phyloP scores from a whole-genome alignment of 30 jellyfish, hydroid and myxozoan species.

The Haliclystus octoradiatus region DNA sequence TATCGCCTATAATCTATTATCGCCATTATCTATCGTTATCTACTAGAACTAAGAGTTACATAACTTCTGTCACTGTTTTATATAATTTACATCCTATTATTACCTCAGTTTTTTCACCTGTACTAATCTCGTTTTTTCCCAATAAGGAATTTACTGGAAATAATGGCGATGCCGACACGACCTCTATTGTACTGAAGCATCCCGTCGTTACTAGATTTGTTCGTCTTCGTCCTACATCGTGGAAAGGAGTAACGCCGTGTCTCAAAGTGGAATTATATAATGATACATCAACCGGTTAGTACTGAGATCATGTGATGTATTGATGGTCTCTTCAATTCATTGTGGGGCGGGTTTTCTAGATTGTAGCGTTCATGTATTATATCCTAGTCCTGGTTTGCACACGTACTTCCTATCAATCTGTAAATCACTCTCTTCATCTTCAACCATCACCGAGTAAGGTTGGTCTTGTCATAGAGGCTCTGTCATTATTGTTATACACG shows the following conservation, averaged over 20 bases:
- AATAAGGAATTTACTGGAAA: slow-evolving; percentile 69
- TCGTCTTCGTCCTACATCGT: slow-evolving; percentile 54
- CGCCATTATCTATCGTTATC: too few relatives aligned
- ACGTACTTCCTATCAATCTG: too few relatives aligned
- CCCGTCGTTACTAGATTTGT: slow-evolving; percentile 76
- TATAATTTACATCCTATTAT: too few relatives aligned
- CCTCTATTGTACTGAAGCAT: slow-evolving; percentile 44
- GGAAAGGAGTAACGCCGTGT: slow-evolving; percentile 88
- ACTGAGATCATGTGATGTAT: background rate
- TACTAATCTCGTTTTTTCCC: background rate
- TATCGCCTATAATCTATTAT: too few relatives aligned
- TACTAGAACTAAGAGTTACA: too few relatives aligned
- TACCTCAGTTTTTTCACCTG: background rate
- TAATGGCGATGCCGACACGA: slow-evolving; percentile 62
- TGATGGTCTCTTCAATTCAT: background rate
- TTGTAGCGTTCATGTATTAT: background rate
- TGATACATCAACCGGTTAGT: background rate
- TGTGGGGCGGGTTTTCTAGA: background rate
- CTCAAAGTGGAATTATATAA: slow-evolving; percentile 64
- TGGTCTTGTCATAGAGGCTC: too few relatives aligned
- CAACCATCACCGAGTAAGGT: too few relatives aligned
- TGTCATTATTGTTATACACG: too few relatives aligned
- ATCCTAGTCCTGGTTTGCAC: background rate
- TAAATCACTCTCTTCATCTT: too few relatives aligned
- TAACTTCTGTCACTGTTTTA: too few relatives aligned